Evolutionary conservation across 2,888 invertebrate species (phyloP), one percentile per base, ranked within the genome.

Genomic region (Watsonalla cultraria): DNA sequence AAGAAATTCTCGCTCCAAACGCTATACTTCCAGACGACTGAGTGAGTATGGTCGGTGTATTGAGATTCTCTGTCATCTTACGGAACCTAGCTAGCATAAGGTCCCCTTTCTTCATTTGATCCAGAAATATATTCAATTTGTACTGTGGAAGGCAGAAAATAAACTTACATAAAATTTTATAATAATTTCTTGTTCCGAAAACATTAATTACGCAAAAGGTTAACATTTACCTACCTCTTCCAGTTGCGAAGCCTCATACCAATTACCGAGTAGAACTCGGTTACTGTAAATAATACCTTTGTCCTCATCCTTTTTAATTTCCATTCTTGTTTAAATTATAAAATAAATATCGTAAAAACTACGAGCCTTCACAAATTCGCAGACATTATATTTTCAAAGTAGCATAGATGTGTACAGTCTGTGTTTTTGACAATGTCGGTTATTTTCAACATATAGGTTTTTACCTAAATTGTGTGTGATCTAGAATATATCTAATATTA

Each of bases 31-130:
- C 80, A 11, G 88, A 69, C 6, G 86, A 74, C 58, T 84, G 86
- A 5, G 90, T 90, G 54, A 90, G 65, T 15, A 71, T 66, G 6
- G 82, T 78, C 0, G 82, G 82, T 47, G 69, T 69, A 53, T 79
- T 82, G 9, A 90, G 69, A 65, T 89, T 90, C 54, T 84, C 80
- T 0, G 70, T 73, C 88, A 90, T 89, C 66, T 83, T 88, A 7
- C 90, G 81, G 57, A 61, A 90, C 47, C 83, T 76, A 13, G 90
- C 90, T 54, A 90, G 64, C 85, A 88, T 82, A 50, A 90, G 61
- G 60, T 87, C 80, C 5, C 90, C 90, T 57, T 67, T 81, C 68
- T 85, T 86, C 90, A 90, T 90, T 80, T 89, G 87, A 51, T 80
- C 75, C 53, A 87, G 64, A 59, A 89, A 90, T 62, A 72, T 72